Base-by-base conservation (phyloP, 2,113 vertebrate species). In the Talpa occidentalis region DNA sequence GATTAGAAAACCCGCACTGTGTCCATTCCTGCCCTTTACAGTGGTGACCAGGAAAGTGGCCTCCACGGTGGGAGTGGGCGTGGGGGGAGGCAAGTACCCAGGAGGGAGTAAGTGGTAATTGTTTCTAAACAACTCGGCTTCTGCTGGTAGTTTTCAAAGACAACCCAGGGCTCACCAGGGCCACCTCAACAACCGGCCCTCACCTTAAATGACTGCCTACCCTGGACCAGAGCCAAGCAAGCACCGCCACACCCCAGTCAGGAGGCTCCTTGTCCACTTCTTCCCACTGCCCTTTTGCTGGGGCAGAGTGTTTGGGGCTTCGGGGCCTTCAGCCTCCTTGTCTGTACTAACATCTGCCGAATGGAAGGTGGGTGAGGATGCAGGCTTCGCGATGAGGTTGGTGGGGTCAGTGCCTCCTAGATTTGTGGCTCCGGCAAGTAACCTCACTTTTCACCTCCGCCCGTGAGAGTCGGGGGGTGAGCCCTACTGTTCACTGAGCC, bases 171-270 rank as follows among this genome's bases (percentile, higher is more conserved):
- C 12, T n/a, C 42, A 44, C 9, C 7, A 14, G 16, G 60, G 79
- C 24, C 62, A 15, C 35, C 37, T 44, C 44, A 6, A 37, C 49
- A 32, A 28, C 17, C 35, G 5, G 2, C 44, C 35, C 9, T 49
- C 3, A 26, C 9, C 49, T 78, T 22, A 16, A 17, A 9, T 47
- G 24, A n/a, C 56, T 47, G 30, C 49, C 0, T 22, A 9, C 66
- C 12, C 54, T 14, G 32, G 15, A n/a, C 52, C n/a, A 40, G 19
- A n/a, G 10, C 49, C 9, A 6, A 32, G 10, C 47, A 15, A 24
- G 32, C 14, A 28, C 49, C 1, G 2, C 44, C 32, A 24, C 40
- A 32, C 30, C 0, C 0, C 10, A 42, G 24, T 22, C 12, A 8
- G 6, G 49, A 40, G 21, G 15, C 24, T 16, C 35, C 9, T 2